phyloP scores from a whole-genome alignment of 2,113 vertebrate species.

The Gadus chalcogrammus region DNA sequence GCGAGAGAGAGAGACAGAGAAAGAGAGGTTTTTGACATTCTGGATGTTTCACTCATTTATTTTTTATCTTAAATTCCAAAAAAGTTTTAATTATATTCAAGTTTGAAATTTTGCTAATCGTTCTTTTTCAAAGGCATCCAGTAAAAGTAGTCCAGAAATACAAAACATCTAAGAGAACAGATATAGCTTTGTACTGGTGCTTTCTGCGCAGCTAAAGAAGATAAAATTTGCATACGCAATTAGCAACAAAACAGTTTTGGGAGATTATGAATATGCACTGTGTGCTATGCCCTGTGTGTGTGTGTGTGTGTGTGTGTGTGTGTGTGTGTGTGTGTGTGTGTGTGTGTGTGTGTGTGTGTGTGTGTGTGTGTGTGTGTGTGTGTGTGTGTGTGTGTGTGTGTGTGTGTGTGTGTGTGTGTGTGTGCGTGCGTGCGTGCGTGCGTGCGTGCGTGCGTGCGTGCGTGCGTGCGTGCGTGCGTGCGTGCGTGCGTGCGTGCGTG shows the following conservation, averaged over 20 bases:
- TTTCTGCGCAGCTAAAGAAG: slow-evolving; percentile 42
- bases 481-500: too few relatives aligned
- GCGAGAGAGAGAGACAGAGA: not conserved
- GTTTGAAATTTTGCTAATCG: too few relatives aligned
- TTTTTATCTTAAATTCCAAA: too few relatives aligned
- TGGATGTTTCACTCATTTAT: too few relatives aligned
- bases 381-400: slow-evolving; percentile 7
- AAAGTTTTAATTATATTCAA: too few relatives aligned
- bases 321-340: not conserved
- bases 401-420: not conserved
- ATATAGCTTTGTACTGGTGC: slow-evolving; percentile 38
- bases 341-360: slow-evolving; percentile 1
- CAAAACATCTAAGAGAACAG: slow-evolving; percentile 44
- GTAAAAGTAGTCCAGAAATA: slow-evolving; percentile 33
- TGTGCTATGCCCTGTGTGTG: slow-evolving; percentile 5
- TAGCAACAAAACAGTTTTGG: slow-evolving; percentile 53
- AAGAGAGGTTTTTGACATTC: not conserved
- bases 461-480: too few relatives aligned
- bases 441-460: too few relatives aligned
- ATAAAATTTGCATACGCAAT: slow-evolving; percentile 61
- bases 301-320: slow-evolving; percentile 14
- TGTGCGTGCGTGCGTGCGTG: slow-evolving; percentile 11
- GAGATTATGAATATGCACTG: slow-evolving; percentile 29
- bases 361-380: not conserved
- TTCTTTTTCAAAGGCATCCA: slow-evolving; percentile 23